A percentile compares a stretch with the other conserved stretches of the same genome.
phyloP scores from a whole-genome alignment of 1,140 invertebrate genomes.

The Drosophila asahinai region DNA sequence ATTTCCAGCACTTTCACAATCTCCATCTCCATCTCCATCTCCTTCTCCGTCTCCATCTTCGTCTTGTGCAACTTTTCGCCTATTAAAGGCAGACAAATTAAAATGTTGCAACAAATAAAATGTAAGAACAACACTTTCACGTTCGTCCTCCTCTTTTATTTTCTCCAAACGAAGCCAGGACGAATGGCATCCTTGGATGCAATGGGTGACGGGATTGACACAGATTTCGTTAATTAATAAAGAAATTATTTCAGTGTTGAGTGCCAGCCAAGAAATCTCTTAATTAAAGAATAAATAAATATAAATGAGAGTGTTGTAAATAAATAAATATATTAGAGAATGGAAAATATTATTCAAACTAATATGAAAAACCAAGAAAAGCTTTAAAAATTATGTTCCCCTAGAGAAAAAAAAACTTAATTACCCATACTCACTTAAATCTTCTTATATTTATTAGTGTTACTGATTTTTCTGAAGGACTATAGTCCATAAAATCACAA shows the following conservation, averaged over 20 bases:
- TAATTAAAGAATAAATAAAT: constrained; percentile 3
- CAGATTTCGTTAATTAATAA: constrained; percentile 63
- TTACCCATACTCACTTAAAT: too few species aligned
- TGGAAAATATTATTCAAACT: too few species aligned
- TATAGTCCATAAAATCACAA: too few species aligned
- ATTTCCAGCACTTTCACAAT: constrained; percentile 2
- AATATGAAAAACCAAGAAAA: not conserved
- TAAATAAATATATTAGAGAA: not conserved
- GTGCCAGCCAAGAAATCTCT: not conserved
- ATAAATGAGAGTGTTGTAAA: not conserved
- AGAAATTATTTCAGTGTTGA: constrained; percentile 52
- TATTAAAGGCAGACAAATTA: constrained; percentile 54
- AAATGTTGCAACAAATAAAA: constrained; percentile 68
- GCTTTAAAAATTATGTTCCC: not conserved
- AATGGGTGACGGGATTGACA: constrained; percentile 20
- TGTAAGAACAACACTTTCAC: constrained; percentile 51
- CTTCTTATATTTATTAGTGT: too few species aligned
- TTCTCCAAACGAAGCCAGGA: not conserved
- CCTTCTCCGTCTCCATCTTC: too few species aligned
- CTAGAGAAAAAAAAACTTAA: too few species aligned
- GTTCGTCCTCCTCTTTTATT: not conserved
- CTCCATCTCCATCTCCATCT: too few species aligned
- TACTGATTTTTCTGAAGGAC: too few species aligned
- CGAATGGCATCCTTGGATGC: constrained; percentile 22
- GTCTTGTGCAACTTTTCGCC: constrained; percentile 18